Evolutionary conservation across 2,113 vertebrate genomes (phyloP).

Genomic region (Rhodinocichla rosea): DNA sequence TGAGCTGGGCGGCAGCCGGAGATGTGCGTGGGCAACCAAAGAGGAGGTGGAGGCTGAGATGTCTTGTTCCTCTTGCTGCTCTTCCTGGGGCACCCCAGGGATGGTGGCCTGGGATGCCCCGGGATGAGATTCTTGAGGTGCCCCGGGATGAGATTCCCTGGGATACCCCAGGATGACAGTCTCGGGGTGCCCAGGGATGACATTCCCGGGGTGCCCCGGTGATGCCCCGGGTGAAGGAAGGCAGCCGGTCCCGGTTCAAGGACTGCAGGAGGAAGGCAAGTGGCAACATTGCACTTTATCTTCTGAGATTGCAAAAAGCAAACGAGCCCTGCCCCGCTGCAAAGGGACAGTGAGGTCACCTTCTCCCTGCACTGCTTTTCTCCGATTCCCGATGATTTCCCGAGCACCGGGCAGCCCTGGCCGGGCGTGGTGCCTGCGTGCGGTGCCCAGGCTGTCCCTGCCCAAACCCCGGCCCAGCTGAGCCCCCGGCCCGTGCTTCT

Average conservation of each 20-base stretch:
- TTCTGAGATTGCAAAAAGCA: not conserved
- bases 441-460: not conserved
- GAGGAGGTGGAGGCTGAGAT: not conserved
- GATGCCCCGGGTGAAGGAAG: accelerated
- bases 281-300: slow-evolving; percentile 26
- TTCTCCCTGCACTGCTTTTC: not conserved
- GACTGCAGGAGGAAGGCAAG: not conserved
- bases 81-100: not conserved
- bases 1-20: not conserved
- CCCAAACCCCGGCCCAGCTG: not conserved
- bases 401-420: not conserved
- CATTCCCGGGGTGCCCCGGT: not conserved
- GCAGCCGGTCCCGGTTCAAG: not conserved
- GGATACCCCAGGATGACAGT: not conserved
- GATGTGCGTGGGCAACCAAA: not conserved
- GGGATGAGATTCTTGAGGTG: not conserved
- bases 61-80: not conserved
- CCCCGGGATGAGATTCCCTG: not conserved
- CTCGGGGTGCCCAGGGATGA: not conserved
- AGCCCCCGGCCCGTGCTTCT: not conserved
- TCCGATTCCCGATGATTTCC: accelerated
- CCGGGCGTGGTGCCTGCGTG: not conserved
- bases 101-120: not conserved
- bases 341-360: accelerated
- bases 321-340: not conserved